These are phyloP conservation scores for Acanthurus lineatus DNA, from an alignment of 2,797 vertebrate species.

Conservation along the genomic window DNA sequence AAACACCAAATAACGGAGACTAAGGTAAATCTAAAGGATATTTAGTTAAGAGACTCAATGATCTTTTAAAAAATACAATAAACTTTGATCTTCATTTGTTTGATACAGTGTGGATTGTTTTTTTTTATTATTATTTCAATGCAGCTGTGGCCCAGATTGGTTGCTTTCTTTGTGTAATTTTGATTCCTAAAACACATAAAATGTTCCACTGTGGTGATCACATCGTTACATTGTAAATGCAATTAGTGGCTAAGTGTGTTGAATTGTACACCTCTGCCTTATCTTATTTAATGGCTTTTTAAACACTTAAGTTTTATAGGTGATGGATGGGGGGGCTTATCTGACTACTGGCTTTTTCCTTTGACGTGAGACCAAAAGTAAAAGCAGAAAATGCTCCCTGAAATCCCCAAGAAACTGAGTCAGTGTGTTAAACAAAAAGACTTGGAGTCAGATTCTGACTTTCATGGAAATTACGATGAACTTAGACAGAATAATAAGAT, in stretches of 20 bases:
- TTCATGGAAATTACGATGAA: background rate
- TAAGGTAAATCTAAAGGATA: background rate
- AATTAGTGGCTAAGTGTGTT: conserved; percentile 42
- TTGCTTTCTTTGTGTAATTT: background rate
- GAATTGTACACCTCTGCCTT: conserved; percentile 57
- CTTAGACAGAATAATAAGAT: background rate
- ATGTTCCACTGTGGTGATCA: conserved; percentile 8
- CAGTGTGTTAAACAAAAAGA: background rate
- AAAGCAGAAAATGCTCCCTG: conserved; percentile 10
- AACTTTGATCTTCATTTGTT: background rate
- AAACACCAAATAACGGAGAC: background rate
- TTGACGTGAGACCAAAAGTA: conserved; percentile 36
- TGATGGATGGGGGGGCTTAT: conserved; percentile 73
- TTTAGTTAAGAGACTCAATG: too few relatives aligned
- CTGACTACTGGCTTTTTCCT: conserved; percentile 68
- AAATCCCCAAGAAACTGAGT: conserved; percentile 15
- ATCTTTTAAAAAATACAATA: background rate
- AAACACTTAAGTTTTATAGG: conserved; percentile 73
- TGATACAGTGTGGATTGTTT: background rate
- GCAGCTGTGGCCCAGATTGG: background rate
- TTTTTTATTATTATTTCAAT: background rate
- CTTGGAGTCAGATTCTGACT: background rate
- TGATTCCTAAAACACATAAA: background rate
- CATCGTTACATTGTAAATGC: conserved; percentile 18
- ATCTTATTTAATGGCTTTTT: conserved; percentile 80